These are phyloP conservation scores for Drosophila micromelanica DNA, from an alignment of 1,140 invertebrate genomes.

Conservation along the genomic window DNA sequence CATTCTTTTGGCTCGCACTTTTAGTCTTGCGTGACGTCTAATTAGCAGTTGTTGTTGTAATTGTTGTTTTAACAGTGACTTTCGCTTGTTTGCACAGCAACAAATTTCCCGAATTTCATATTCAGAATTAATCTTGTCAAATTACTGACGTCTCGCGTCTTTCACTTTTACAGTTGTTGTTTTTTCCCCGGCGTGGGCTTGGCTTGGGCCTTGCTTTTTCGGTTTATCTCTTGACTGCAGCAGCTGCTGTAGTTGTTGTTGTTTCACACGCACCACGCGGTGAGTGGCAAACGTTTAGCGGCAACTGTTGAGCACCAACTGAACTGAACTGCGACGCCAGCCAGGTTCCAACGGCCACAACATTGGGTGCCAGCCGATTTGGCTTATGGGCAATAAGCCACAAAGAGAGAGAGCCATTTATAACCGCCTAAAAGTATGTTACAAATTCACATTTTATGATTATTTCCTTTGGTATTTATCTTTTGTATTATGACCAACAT, in stretches of 20 bases:
- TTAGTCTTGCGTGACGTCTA: slow-evolving; percentile 56
- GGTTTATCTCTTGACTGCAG: neutral
- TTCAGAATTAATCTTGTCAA: slow-evolving; percentile 68
- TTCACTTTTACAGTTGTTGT: slow-evolving; percentile 68
- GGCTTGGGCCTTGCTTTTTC: slow-evolving; percentile 13
- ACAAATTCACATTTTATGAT: neutral
- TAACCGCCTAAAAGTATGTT: slow-evolving; percentile 48
- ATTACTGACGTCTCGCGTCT: slow-evolving; percentile 44
- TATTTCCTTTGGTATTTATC: no score
- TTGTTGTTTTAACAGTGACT: slow-evolving; percentile 43
- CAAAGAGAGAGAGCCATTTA: slow-evolving; percentile 17
- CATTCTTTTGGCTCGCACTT: slow-evolving; percentile 46
- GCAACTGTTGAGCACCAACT: slow-evolving; percentile 64
- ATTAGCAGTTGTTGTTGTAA: slow-evolving; percentile 47
- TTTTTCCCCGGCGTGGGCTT: slow-evolving; percentile 22
- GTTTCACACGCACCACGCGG: slow-evolving; percentile 32
- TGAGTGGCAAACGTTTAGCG: slow-evolving; percentile 59
- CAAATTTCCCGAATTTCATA: slow-evolving; percentile 53
- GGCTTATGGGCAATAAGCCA: neutral
- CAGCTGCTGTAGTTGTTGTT: neutral
- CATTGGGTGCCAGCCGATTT: slow-evolving; percentile 52
- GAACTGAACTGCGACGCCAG: slow-evolving; percentile 25
- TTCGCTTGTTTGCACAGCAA: slow-evolving; percentile 65
- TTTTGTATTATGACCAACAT: no score
- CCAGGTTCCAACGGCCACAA: slow-evolving; percentile 37